Base-by-base conservation (phyloP, 2,888 invertebrate genomes). In the Cheilosia soror region DNA sequence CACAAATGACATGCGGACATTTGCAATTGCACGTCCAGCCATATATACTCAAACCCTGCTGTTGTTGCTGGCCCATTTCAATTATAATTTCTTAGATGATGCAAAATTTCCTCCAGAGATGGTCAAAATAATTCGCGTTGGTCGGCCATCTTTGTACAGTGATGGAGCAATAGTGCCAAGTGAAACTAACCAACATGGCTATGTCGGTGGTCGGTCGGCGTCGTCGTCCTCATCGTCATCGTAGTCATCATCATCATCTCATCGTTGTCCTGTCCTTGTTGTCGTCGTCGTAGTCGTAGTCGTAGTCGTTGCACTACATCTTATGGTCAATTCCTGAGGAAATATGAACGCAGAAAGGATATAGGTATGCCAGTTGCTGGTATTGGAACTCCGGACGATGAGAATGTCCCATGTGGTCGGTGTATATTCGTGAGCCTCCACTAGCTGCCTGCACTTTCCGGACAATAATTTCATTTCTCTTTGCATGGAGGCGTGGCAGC, bases 51-150 rank as follows among this genome's bases (percentile, higher is more conserved):
- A 33, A 9, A 5, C 33, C 27, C 20, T 51, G 51, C 31, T 57
- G 69, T n/a, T 57, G 57, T 57, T 51, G 51, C 51, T 66, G 55
- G 86, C 68, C 82, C 86, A 78, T 86, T 86, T 86, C 86, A 86
- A 86, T 86, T 86, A 82, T 86, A 86, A 86, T 86, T 86, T 86
- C 86, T 86, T 82, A 82, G 82, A 77, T 78, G 86, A 86, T 86
- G 86, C 86, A 82, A 86, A 82, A 78, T 86, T 86, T 86, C 69
- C 86, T 86, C 77, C 55, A 86, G 81, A 82, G 82, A 82, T 81
- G 77, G 82, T 78, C 82, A 82, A 86, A 86, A 82, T 86, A 82
- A 86, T 73, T 86, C 86, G 82, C 86, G 86, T 73, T 63, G 81
- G 85, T 85, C 85, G 81, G 85, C 85, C 85, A 85, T 85, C 76